These are phyloP conservation scores for Pangasius macronema DNA, from an alignment of 2,797 vertebrate genomes.

Conservation along the genomic window DNA sequence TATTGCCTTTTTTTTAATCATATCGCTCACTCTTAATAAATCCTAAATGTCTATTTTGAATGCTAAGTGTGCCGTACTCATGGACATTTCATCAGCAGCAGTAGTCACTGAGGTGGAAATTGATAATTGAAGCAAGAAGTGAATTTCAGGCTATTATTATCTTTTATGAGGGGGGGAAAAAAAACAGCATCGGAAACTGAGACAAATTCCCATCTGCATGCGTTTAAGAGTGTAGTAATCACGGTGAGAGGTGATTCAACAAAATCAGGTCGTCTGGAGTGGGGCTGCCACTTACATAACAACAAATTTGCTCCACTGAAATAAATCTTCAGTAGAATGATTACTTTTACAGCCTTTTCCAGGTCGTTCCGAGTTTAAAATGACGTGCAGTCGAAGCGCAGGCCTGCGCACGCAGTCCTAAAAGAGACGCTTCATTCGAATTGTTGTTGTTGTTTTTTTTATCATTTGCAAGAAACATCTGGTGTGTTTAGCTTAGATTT, in stretches of 20 bases:
- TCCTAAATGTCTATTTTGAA: neutral
- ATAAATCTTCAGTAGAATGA: conserved; percentile 1
- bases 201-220: conserved; percentile 38
- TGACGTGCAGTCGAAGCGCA: conserved; percentile 2
- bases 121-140: conserved; percentile 30
- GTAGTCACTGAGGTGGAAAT: conserved; percentile 23
- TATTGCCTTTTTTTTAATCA: neutral
- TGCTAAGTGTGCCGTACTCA: neutral
- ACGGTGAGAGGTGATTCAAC: conserved; percentile 30
- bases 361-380: conserved; percentile 12
- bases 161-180: conserved; percentile 13
- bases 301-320: conserved; percentile 25
- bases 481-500: neutral
- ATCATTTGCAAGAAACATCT: neutral
- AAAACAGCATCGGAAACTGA: conserved; percentile 14
- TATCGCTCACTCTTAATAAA: neutral
- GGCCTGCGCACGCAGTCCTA: neutral
- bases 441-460: no score
- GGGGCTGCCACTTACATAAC: conserved; percentile 20
- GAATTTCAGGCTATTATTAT: conserved; percentile 42
- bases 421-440: neutral
- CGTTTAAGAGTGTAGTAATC: conserved; percentile 41
- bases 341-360: conserved; percentile 19
- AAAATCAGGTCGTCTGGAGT: conserved; percentile 27
- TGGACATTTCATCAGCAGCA: conserved; percentile 4